Percentiles rank a stretch among this genome's conserved stretches.
phyloP scores from a whole-genome alignment of 2,888 invertebrate genomes.

The Caradrina clavipalpis region DNA sequence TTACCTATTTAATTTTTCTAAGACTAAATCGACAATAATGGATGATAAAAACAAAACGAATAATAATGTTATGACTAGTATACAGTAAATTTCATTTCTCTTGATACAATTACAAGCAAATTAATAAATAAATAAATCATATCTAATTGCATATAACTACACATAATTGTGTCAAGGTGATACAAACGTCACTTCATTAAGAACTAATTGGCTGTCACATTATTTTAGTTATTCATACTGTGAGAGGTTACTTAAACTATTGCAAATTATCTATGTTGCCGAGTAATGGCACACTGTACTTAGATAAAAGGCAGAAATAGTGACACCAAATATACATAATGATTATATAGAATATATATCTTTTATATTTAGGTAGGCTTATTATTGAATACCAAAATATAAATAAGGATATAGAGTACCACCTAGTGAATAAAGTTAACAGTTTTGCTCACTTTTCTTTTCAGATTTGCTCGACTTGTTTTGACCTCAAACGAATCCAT shows the following conservation, averaged over 20 bases:
- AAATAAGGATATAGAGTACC: not conserved
- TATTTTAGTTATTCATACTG: conserved; percentile 25
- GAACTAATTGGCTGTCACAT: conserved; percentile 54
- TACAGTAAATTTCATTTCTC: conserved; percentile 8
- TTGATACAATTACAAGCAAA: not conserved
- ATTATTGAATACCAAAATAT: conserved; percentile 10
- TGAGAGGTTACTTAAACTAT: conserved; percentile 31
- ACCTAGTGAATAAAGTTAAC: not conserved
- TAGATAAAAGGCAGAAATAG: conserved; percentile 26
- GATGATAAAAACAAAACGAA: not conserved
- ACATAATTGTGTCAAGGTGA: conserved; percentile 35
- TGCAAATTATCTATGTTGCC: conserved; percentile 44
- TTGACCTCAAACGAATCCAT: not conserved
- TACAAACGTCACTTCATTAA: conserved; percentile 37
- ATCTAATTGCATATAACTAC: conserved; percentile 19
- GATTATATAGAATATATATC: conserved; percentile 1
- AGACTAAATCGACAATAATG: conserved; percentile 16
- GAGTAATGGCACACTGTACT: conserved; percentile 17
- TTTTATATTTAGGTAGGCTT: conserved; percentile 1
- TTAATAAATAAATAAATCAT: conserved; percentile 35
- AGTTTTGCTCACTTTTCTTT: not conserved
- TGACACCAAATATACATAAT: not conserved
- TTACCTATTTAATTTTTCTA: conserved; percentile 28
- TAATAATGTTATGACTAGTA: not conserved
- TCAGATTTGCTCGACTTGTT: not conserved